A percentile compares a stretch with the other conserved stretches of the same genome.
phyloP scores from a whole-genome alignment of 1,140 invertebrate genomes.

The Penaeus chinensis region DNA sequence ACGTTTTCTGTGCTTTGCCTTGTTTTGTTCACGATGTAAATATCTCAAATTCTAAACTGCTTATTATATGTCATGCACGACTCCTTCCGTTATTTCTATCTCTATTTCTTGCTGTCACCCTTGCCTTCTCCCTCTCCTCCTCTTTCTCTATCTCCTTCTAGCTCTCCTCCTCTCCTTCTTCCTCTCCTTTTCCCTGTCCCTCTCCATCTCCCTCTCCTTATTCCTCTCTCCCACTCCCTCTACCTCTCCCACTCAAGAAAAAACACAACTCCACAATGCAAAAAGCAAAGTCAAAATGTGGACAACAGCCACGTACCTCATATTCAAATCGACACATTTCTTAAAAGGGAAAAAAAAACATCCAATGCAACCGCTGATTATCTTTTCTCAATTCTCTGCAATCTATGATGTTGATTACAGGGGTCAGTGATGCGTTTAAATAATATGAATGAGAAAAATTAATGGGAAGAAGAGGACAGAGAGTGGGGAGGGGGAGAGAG shows the following conservation, averaged over 20 bases:
- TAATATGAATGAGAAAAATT: not conserved
- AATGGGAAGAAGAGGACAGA: slow-evolving; percentile 32
- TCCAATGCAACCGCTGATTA: not conserved
- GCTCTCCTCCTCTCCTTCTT: too few relatives aligned
- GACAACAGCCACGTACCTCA: not conserved
- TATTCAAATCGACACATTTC: not conserved
- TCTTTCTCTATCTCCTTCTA: not conserved
- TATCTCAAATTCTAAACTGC: not conserved
- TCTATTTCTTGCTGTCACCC: not conserved
- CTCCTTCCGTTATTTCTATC: not conserved
- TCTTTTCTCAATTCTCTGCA: not conserved
- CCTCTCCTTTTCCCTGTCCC: not conserved
- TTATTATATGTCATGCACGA: not conserved
- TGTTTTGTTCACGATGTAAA: not conserved
- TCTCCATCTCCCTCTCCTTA: not conserved
- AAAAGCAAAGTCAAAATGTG: not conserved
- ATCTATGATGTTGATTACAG: too few relatives aligned
- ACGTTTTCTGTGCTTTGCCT: not conserved
- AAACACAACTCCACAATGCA: not conserved
- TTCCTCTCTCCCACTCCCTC: slow-evolving; percentile 13
- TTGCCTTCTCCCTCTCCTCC: not conserved
- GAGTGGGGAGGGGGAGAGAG: slow-evolving; percentile 26
- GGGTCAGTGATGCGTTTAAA: too few relatives aligned
- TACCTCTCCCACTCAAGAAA: not conserved
- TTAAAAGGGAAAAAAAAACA: not conserved